Evolutionary conservation across 2,797 vertebrate genomes (phyloP).

Genomic region (Podarcis lilfordi): DNA sequence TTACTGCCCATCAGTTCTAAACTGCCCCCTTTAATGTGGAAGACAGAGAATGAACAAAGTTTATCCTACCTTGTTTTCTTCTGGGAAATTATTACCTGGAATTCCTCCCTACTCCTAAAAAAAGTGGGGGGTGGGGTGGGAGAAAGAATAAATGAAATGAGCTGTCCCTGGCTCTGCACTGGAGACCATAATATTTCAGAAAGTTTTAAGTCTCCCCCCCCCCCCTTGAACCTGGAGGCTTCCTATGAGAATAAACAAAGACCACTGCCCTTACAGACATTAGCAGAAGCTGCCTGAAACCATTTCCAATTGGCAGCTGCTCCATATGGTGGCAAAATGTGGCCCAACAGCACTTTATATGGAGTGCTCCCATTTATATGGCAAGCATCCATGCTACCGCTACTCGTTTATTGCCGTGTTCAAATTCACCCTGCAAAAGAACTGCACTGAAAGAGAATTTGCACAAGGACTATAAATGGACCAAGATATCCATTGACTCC

Average conservation of each 20-base stretch:
- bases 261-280: background rate
- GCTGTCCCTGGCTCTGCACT: background rate
- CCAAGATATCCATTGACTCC: background rate
- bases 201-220: background rate
- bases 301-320: background rate
- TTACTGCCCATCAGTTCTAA: background rate
- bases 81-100: background rate
- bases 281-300: background rate
- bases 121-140: accelerated
- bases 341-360: background rate
- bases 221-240: background rate
- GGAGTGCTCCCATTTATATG: background rate
- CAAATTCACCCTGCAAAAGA: background rate
- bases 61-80: background rate
- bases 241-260: background rate
- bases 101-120: background rate
- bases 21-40: background rate
- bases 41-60: background rate
- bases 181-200: background rate
- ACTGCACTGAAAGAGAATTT: background rate
- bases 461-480: background rate
- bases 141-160: background rate
- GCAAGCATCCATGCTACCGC: background rate
- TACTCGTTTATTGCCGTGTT: background rate
- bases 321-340: background rate